Conservation (phyloP, 2,113 vertebrate species). For the Penelope pileata region DNA sequence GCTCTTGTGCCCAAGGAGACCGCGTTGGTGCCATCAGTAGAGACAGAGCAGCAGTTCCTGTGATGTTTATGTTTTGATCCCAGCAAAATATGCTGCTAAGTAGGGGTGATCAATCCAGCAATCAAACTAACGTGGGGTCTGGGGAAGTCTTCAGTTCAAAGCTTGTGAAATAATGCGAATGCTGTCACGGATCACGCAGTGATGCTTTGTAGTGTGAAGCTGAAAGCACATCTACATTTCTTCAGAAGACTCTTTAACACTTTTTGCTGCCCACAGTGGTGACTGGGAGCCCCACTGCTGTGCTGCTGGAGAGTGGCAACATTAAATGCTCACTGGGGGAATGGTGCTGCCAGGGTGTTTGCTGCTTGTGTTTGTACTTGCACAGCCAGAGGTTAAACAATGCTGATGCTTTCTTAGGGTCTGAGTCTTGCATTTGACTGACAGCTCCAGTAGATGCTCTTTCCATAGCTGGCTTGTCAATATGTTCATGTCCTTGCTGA, state of each 20-base stretch:
- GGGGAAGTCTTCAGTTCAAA: background rate
- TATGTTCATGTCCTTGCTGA: background rate
- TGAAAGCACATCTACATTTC: background rate
- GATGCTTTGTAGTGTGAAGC: background rate
- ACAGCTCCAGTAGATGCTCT: background rate
- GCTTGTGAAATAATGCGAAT: background rate
- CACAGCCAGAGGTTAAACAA: background rate
- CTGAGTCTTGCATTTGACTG: background rate
- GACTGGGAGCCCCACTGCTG: background rate
- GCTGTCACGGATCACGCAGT: background rate
- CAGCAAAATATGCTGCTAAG: background rate
- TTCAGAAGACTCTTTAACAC: background rate
- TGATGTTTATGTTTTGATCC: background rate
- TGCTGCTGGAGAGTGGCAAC: background rate
- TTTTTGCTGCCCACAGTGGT: background rate
- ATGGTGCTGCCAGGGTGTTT: background rate
- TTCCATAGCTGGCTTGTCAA: background rate
- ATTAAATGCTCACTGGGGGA: background rate
- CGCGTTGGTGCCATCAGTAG: background rate
- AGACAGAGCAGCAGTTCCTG: background rate
- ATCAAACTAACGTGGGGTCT: rapidly evolving
- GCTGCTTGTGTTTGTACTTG: background rate
- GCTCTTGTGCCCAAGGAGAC: background rate
- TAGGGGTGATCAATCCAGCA: background rate
- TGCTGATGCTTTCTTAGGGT: background rate